phyloP scores from a whole-genome alignment of 2,888 invertebrate genomes.

The Podotricha telesiphe region DNA sequence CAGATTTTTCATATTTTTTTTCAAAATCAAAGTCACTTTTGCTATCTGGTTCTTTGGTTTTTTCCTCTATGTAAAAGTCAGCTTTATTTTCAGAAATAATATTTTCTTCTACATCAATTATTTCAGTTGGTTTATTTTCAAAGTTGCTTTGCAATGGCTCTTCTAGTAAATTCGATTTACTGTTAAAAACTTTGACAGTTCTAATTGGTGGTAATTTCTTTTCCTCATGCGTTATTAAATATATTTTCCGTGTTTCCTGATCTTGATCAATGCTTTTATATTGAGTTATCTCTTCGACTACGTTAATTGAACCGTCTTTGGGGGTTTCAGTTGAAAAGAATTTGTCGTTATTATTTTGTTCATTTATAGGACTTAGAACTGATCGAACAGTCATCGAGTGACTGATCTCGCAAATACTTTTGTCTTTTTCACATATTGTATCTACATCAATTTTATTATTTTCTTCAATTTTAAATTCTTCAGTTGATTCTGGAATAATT shows the following conservation, averaged over 20 bases:
- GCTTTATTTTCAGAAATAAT: not conserved
- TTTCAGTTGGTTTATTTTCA: not conserved
- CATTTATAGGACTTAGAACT: constrained; percentile 52
- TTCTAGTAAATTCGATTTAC: constrained; percentile 84
- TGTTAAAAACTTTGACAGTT: constrained; percentile 81
- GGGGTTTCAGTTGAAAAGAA: constrained; percentile 57
- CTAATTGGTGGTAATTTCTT: constrained; percentile 86
- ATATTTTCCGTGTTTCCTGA: constrained; percentile 78
- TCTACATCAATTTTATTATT: constrained; percentile 15
- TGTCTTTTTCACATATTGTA: not conserved
- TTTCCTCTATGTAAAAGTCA: not conserved
- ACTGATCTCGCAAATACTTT: not conserved
- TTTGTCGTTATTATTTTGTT: constrained; percentile 76
- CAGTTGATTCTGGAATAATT: constrained; percentile 53
- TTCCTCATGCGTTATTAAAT: constrained; percentile 89
- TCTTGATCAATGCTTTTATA: constrained; percentile 61
- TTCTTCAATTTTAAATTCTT: constrained; percentile 40
- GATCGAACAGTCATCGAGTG: constrained; percentile 4
- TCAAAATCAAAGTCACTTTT: not conserved
- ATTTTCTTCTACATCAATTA: constrained; percentile 6
- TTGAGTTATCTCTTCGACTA: constrained; percentile 64
- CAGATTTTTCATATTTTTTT: not conserved
- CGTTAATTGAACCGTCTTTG: constrained; percentile 60
- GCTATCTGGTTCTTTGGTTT: not conserved
- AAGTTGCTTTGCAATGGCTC: constrained; percentile 53